phyloP scores from a whole-genome alignment of 37 sponge, comb jelly and placozoan genomes.

The Bolinopsis microptera region DNA sequence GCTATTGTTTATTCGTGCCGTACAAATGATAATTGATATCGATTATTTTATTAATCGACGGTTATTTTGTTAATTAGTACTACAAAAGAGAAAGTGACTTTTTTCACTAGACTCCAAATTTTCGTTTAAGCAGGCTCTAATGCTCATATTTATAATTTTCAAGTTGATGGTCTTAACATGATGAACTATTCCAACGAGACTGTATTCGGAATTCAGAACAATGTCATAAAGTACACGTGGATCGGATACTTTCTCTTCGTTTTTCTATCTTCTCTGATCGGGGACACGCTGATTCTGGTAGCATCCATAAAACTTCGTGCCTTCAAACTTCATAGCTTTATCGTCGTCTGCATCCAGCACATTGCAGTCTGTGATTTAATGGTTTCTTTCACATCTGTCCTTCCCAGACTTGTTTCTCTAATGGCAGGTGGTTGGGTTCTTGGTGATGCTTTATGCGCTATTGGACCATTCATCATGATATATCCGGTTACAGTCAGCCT shows the following conservation, averaged over 20 bases:
- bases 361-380: neutral
- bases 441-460: neutral
- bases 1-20: no score
- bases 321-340: neutral
- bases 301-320: neutral
- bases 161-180: constrained; percentile 92
- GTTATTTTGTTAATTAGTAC: no score
- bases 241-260: neutral
- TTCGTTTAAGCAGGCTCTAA: no score
- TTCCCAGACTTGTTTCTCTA: neutral
- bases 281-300: neutral
- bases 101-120: no score
- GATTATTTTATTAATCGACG: no score
- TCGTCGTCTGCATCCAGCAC: neutral
- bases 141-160: no score
- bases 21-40: no score
- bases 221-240: neutral
- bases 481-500: neutral
- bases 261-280: neutral
- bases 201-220: neutral
- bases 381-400: neutral
- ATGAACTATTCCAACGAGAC: constrained; percentile 99
- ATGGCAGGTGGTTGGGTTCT: neutral
- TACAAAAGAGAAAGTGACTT: no score
- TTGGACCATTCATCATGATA: neutral